Evolutionary conservation across 1,140 invertebrate genomes (phyloP), one percentile per base, ranked within the genome.

Genomic region (Anoplophora glabripennis): DNA sequence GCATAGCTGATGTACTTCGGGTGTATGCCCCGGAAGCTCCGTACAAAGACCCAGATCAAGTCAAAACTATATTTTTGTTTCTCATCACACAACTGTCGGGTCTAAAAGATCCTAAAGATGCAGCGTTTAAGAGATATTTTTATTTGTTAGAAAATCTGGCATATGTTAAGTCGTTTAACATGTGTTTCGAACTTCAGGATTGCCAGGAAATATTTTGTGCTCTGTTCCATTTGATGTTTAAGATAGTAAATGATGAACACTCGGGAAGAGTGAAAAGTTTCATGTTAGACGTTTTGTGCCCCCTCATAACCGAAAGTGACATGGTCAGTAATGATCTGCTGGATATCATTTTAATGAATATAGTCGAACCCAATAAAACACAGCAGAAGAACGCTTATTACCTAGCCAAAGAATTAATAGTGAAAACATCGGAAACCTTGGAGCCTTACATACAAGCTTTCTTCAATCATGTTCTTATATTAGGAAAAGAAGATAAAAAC

Each of bases 21-120:
- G 93, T 99, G n/a, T 98, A 96, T 79, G 95, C 95, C 7, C 95
- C 96, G n/a, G 95, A 98, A 75, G 94, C 95, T 57, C 96, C 96
- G 0, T 99, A 97, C 74, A 96, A 95, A 78, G 94, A 98, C 76
- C 86, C 90, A 35, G 90, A 94, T 53, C 92, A 96, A 79, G 88
- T 98, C 46, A 92, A 90, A 84, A 92, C 89, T 35, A 96, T 98
- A 75, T 97, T 98, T 76, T 78, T 95, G 74, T 99, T 99, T 80
- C 83, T 99, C 28, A 98, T 97, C 62, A 91, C 93, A 71, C 96
- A 99, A 79, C 77, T 99, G 48, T 84, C 89, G 64, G 96, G 96
- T 9, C 80, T 98, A 7, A 91, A 93, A 73, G 95, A 98, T 80
- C 94, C 95, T 0, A 96, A 98, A 77, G 92, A 98, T 79, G 92